These are phyloP conservation scores for Erinaceus europaeus DNA, from an alignment of 2,113 vertebrate genomes.

Conservation along the genomic window DNA sequence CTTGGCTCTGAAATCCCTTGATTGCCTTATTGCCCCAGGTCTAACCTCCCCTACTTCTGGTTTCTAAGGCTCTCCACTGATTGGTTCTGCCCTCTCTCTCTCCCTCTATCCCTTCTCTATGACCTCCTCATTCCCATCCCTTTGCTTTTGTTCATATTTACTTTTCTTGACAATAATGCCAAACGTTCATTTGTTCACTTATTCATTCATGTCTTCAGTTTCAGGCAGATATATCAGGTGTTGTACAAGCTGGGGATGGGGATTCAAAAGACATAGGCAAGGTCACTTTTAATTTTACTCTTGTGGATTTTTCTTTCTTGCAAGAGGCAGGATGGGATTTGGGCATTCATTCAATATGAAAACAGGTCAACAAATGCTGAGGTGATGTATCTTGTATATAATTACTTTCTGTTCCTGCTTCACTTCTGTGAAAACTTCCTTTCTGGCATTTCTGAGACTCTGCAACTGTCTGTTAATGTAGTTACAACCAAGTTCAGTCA, in stretches of 20 bases:
- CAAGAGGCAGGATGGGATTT: neutral
- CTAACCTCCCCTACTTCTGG: neutral
- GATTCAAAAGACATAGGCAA: neutral
- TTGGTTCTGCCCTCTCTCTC: neutral
- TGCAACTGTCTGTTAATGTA: neutral
- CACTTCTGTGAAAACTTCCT: neutral
- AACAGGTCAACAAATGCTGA: neutral
- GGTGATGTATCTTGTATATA: neutral
- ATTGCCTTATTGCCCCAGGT: neutral
- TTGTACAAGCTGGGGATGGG: neutral
- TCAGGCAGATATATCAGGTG: neutral
- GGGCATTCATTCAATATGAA: neutral
- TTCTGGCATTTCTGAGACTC: neutral
- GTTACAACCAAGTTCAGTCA: neutral
- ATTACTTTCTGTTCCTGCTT: neutral
- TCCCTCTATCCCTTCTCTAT: neutral
- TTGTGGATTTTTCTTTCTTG: neutral
- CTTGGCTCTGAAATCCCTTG: neutral
- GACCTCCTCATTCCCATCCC: neutral
- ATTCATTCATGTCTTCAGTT: neutral
- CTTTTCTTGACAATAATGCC: neutral
- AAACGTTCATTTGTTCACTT: neutral
- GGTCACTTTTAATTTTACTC: neutral
- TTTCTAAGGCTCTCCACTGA: neutral
- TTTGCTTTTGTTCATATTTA: neutral